Base-by-base conservation (phyloP, 2,113 vertebrate species). In the Osmerus mordax region DNA sequence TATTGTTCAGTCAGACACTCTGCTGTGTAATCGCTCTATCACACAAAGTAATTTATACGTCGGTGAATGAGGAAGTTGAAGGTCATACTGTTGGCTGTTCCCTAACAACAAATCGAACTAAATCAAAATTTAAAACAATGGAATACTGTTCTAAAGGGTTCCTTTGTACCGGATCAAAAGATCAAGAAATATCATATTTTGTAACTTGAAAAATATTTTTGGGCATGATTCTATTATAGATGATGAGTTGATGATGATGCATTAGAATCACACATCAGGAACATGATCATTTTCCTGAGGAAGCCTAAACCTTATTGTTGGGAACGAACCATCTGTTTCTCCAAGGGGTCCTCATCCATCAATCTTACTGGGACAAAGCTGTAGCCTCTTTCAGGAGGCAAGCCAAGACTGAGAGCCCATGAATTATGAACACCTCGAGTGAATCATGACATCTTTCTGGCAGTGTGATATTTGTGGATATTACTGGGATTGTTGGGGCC, bases 291-390 rank as follows among this genome's bases (percentile, higher is more conserved):
- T 90, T 89, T 89, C 81, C 83, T 86, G 84, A 86, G 85, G 87
- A 90, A 89, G 87, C 78, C 84, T 75, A 88, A 89, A 89, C 83
- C 89, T 90, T 90, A 91, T 90, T 91, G 90, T 91, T 91, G 81
- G 86, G 84, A 83, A 86, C 77, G 86, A 81, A 90, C 90, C 91
- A 91, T 92, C 92, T 92, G 90, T 87, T 90, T 87, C 91, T 88
- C 88, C 87, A 82, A 90, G 81, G 78, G 81, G 81, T 86, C 32
- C 4, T 87, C 81, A 79, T 84, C 87, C 87, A 92, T 91, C 81
- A 79, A 83, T 93, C 90, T 90, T 89, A 75, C 66, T 73, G 79
- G 79, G 81, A 76, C 74, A 87, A 84, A 78, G 72, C 79, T 73
- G 77, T 11, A 16, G 4, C 81, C 83, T 85, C n/a, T n/a, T 74